These are phyloP conservation scores for Clanis bilineata DNA, from an alignment of 2,888 invertebrate genomes.

Conservation along the genomic window DNA sequence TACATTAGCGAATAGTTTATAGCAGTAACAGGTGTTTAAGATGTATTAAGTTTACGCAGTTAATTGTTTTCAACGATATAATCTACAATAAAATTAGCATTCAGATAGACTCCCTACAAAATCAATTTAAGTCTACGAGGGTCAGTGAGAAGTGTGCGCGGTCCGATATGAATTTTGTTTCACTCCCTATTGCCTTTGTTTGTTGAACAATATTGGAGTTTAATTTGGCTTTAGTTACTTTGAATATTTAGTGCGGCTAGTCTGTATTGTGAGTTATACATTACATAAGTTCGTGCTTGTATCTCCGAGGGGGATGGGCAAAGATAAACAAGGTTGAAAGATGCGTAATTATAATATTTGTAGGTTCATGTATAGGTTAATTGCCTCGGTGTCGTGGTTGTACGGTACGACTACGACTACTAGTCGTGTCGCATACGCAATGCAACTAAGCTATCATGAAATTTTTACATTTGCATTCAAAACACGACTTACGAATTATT, in stretches of 20 bases:
- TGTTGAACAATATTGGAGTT: constrained; percentile 57
- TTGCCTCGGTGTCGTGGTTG: too few species aligned
- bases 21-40: constrained; percentile 30
- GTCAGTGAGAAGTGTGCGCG: constrained; percentile 41
- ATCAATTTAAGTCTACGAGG: constrained; percentile 43
- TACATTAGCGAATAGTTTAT: constrained; percentile 4
- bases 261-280: too few species aligned
- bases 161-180: constrained; percentile 45
- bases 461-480: too few species aligned
- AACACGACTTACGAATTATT: too few species aligned
- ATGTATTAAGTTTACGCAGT: constrained; percentile 38
- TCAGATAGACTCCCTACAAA: constrained; percentile 49
- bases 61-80: constrained; percentile 46
- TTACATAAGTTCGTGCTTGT: too few species aligned
- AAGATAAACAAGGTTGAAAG: too few species aligned
- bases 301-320: too few species aligned
- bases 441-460: too few species aligned
- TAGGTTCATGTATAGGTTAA: too few species aligned
- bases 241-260: neutral
- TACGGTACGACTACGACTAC: too few species aligned
- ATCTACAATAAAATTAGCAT: constrained; percentile 59
- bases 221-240: constrained; percentile 47
- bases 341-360: too few species aligned
- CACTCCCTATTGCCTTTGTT: constrained; percentile 56
- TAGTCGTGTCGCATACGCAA: too few species aligned